Conservation (phyloP, 2,113 vertebrate genomes). For the Siphamia tubifer region DNA sequence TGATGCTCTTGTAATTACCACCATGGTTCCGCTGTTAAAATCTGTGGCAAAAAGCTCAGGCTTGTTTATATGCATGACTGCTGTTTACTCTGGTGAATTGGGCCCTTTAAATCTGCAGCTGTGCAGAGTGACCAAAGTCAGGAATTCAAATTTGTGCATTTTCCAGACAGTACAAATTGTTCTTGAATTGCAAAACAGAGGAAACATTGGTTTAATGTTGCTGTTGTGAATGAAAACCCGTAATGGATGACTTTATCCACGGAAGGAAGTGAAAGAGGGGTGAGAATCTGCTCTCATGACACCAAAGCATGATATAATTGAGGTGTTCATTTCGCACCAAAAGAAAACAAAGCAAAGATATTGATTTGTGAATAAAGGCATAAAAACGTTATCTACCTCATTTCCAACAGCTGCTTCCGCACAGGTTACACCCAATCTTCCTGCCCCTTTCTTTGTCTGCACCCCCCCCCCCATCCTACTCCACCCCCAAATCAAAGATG, state of each 20-base stretch:
- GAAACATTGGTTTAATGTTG: constrained; percentile 48
- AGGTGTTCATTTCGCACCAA: neutral
- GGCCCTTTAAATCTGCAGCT: constrained; percentile 66
- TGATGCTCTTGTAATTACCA: constrained; percentile 25
- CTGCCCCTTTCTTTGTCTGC: neutral
- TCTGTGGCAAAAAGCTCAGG: constrained; percentile 1
- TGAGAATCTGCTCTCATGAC: neutral
- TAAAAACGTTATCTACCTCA: neutral
- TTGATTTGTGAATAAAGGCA: constrained; percentile 1
- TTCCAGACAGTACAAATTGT: constrained; percentile 65
- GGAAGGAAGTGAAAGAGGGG: constrained; percentile 14
- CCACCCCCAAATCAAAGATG: constrained; percentile 22
- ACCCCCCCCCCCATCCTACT: neutral
- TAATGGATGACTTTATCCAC: constrained; percentile 30
- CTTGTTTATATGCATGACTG: constrained; percentile 57
- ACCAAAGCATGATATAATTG: neutral
- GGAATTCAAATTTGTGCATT: constrained; percentile 61
- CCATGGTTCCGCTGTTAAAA: constrained; percentile 29
- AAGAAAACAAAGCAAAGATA: neutral
- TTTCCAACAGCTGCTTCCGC: constrained; percentile 39
- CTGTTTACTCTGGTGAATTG: constrained; percentile 59
- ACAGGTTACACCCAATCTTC: constrained; percentile 3
- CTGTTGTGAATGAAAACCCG: constrained; percentile 32
- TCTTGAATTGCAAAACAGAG: constrained; percentile 46
- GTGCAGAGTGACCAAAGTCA: constrained; percentile 58